phyloP scores from a whole-genome alignment of 2,888 invertebrate species.

The Diarsia mendica region DNA sequence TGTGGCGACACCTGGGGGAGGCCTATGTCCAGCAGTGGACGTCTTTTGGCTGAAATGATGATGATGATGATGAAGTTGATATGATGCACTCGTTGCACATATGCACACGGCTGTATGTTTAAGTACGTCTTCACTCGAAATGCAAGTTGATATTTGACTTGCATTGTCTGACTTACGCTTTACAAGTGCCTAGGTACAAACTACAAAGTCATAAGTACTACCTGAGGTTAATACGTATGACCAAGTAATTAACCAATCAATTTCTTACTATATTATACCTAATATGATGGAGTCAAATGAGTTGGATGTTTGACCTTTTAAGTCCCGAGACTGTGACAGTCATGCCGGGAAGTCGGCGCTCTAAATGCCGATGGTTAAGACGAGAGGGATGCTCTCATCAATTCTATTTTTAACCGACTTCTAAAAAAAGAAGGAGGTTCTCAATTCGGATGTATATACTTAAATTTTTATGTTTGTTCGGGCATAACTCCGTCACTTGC shows the following conservation, averaged over 20 bases:
- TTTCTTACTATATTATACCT: not conserved
- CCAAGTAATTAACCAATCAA: not conserved
- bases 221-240: not conserved
- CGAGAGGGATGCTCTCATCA: constrained; percentile 7
- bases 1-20: no score
- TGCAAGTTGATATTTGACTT: not conserved
- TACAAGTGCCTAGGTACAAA: not conserved
- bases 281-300: not conserved
- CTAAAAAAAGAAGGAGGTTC: no score
- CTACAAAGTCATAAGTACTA: not conserved
- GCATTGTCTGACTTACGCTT: not conserved
- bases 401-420: no score
- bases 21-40: no score
- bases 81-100: not conserved
- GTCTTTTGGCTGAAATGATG: no score
- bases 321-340: not conserved
- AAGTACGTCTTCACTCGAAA: not conserved
- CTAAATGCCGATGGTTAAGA: constrained; percentile 12
- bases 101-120: not conserved
- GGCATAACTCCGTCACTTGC: no score
- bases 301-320: constrained; percentile 31
- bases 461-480: no score
- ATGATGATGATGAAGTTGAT: no score
- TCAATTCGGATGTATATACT: no score
- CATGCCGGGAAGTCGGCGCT: not conserved